Conservation (phyloP, 2,113 vertebrate species). For the Pteruthius melanotis region DNA sequence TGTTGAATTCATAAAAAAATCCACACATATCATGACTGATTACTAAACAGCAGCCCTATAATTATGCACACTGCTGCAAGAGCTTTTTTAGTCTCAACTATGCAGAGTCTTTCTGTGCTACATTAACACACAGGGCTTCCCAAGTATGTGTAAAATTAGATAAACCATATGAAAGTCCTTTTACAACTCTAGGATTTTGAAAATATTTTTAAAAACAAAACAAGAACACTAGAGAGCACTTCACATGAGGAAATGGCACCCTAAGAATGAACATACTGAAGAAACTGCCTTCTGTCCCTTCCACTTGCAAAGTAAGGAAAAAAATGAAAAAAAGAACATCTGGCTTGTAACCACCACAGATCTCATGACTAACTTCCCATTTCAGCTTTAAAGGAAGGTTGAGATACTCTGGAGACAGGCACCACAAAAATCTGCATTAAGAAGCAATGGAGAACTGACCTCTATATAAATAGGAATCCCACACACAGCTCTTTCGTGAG, state of each 20-base stretch:
- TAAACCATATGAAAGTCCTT: neutral
- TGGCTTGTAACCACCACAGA: constrained; percentile 6
- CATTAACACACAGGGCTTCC: neutral
- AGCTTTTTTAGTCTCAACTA: neutral
- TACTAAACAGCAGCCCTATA: constrained; percentile 37
- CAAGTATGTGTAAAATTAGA: neutral
- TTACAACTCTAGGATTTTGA: neutral
- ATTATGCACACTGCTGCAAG: constrained; percentile 15
- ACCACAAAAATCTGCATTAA: neutral
- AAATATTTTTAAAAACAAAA: neutral
- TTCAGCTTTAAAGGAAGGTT: constrained; percentile 15
- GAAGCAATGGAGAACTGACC: neutral
- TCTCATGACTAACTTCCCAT: constrained; percentile 53
- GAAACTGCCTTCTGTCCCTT: neutral
- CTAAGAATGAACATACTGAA: neutral
- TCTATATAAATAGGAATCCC: neutral
- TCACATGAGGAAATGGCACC: neutral
- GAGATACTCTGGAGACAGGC: neutral
- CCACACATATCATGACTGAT: neutral
- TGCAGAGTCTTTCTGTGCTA: neutral
- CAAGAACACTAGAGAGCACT: neutral
- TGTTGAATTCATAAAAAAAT: neutral
- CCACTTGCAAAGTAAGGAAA: neutral
- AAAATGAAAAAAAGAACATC: neutral
- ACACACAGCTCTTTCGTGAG: neutral